Base-by-base conservation (phyloP, 2,888 invertebrate species). In the Caenorhabditis sp. region DNA sequence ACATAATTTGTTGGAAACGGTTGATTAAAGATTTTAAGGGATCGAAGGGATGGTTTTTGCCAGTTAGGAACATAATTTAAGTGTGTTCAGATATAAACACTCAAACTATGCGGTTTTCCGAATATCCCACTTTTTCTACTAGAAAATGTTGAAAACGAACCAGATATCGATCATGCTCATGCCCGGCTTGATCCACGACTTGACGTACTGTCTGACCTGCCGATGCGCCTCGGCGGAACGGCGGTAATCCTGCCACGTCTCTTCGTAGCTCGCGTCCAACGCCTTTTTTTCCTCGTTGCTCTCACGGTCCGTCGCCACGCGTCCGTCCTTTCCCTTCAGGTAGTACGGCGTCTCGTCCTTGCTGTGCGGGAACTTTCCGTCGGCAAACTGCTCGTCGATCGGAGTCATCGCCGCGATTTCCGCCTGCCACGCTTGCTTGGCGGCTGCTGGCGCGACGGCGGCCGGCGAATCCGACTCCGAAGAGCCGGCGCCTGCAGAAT, bases 121-220 rank as follows among this genome's bases (percentile, higher is more conserved):
- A n/a, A n/a, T n/a, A n/a, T n/a, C n/a, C n/a, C n/a, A n/a, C n/a
- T n/a, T n/a, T n/a, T n/a, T n/a, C n/a, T n/a, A n/a, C 30, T 0
- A 32, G 27, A 50, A 45, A 11, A 32, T 9, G 2, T 45, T 27
- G 17, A 24, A 39, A 27, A 74, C 80, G 62, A 83, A 91, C 91
- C 96, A 97, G 83, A 99, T 98, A 90, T 98, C 93, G 86, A 97
- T 96, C 97, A 99, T 98, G 0, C 94, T 95, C 96, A 98, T 96
- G 63, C 98, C 99, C 0, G 99, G 96, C 90, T 96, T 96, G 45
- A 99, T 95, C 93, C 94, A 96, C 65, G 93, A 93, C 89, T 94
- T 94, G 90, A 99, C 96, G 89, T 96, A 93, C 89, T 94, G 93
- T 58, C 96, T 92, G 13, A 96, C 96, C 93, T 95, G 95, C 91